These are phyloP conservation scores for Saccostrea echinata DNA, from an alignment of 1,140 invertebrate species.

Conservation along the genomic window DNA sequence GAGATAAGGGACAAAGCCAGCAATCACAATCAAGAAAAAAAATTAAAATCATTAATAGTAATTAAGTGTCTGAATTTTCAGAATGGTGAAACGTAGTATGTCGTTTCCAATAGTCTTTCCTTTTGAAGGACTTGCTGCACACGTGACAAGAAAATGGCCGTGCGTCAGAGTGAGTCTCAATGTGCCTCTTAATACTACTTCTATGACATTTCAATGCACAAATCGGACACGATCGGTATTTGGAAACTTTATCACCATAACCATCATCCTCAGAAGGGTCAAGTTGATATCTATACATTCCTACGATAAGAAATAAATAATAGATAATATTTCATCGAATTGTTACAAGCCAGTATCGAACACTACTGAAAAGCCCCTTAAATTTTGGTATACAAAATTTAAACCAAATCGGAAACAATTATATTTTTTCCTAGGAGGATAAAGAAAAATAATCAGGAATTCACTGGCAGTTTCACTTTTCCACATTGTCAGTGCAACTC, in stretches of 20 bases:
- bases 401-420: too few relatives aligned
- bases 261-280: neutral
- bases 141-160: neutral
- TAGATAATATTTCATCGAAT: neutral
- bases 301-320: constrained; percentile 34
- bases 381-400: too few relatives aligned
- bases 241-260: constrained; percentile 16
- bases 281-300: constrained; percentile 4
- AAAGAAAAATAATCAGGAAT: too few relatives aligned
- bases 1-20: too few relatives aligned
- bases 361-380: too few relatives aligned
- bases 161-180: constrained; percentile 10
- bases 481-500: too few relatives aligned
- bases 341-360: too few relatives aligned
- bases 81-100: neutral
- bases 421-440: too few relatives aligned
- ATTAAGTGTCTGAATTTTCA: neutral
- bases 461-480: too few relatives aligned
- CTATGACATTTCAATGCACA: constrained; percentile 34
- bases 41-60: too few relatives aligned
- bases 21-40: too few relatives aligned
- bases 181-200: constrained; percentile 7
- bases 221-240: constrained; percentile 13
- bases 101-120: constrained; percentile 32
- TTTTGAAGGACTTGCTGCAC: constrained; percentile 18